Conservation (phyloP, 2,888 invertebrate species). For the Azorinus chamasolen region DNA sequence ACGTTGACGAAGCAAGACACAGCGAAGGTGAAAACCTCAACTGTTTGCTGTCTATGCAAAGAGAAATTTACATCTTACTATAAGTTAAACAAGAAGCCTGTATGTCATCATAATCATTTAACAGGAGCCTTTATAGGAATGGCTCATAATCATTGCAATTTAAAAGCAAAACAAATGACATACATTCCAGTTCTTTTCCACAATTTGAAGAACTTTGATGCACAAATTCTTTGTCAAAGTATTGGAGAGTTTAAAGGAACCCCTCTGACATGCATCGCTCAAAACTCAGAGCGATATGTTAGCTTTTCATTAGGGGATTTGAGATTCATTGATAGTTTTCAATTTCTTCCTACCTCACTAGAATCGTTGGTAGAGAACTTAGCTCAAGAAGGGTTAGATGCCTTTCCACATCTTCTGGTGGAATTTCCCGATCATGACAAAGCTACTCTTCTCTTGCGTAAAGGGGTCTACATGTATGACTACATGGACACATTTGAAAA, state of each 20-base stretch:
- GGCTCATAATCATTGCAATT: slow-evolving; percentile 47
- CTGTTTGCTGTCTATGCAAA: slow-evolving; percentile 19
- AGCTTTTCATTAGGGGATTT: slow-evolving; percentile 33
- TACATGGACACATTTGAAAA: slow-evolving; percentile 42
- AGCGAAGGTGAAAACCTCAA: slow-evolving; percentile 24
- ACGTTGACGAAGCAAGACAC: slow-evolving; percentile 26
- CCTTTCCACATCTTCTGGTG: slow-evolving; percentile 31
- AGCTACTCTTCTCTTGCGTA: slow-evolving; percentile 28
- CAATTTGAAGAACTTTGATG: slow-evolving; percentile 49
- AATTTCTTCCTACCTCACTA: slow-evolving; percentile 30
- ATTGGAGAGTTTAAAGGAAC: slow-evolving; percentile 33
- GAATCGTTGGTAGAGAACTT: slow-evolving; percentile 20
- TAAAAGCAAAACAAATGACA: slow-evolving; percentile 45
- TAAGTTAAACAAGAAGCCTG: too few species aligned
- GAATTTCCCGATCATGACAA: slow-evolving; percentile 35
- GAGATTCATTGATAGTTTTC: slow-evolving; percentile 40
- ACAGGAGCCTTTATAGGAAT: slow-evolving; percentile 41
- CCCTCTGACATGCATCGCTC: slow-evolving; percentile 33
- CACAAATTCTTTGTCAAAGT: slow-evolving; percentile 46
- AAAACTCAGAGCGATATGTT: slow-evolving; percentile 46
- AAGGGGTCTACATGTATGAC: slow-evolving; percentile 59
- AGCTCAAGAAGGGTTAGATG: slow-evolving; percentile 16
- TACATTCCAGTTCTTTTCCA: slow-evolving; percentile 56
- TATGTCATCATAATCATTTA: slow-evolving; percentile 58
- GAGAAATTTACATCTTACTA: too few species aligned